These are phyloP conservation scores for Sarcophaga bullata DNA, from an alignment of 1,140 invertebrate species.

Conservation along the genomic window DNA sequence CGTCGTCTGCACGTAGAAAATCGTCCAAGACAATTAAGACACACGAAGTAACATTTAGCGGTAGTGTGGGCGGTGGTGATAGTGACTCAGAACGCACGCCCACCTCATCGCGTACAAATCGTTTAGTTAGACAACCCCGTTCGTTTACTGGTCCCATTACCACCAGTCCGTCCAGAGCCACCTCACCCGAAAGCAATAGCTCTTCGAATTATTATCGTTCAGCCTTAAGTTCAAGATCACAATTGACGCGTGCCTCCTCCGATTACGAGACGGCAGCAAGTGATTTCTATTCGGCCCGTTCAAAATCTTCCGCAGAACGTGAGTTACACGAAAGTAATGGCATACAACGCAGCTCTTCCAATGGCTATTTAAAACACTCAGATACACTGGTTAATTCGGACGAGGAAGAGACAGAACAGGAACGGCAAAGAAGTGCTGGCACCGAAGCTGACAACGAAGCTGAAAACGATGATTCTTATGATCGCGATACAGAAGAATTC, in stretches of 20 bases:
- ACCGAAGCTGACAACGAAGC: constrained; percentile 49
- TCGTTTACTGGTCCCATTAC: constrained; percentile 20
- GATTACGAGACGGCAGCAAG: constrained; percentile 51
- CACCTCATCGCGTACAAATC: constrained; percentile 41
- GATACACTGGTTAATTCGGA: constrained; percentile 53
- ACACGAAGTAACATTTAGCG: constrained; percentile 62
- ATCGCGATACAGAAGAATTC: constrained; percentile 62
- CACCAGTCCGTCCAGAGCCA: constrained; percentile 31
- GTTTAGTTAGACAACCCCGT: constrained; percentile 36
- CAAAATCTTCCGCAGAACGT: background rate
- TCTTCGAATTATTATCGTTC: constrained; percentile 41
- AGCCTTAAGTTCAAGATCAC: constrained; percentile 13
- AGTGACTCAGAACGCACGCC: constrained; percentile 49
- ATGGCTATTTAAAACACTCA: constrained; percentile 44
- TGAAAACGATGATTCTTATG: constrained; percentile 56
- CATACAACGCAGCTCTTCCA: constrained; percentile 41
- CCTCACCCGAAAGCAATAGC: constrained; percentile 43
- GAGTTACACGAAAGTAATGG: constrained; percentile 1
- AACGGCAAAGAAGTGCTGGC: background rate
- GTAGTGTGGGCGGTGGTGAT: constrained; percentile 60
- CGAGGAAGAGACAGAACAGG: constrained; percentile 53
- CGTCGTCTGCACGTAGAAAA: constrained; percentile 50
- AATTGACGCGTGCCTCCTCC: constrained; percentile 40
- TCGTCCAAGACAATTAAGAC: constrained; percentile 54
- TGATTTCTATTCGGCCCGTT: constrained; percentile 32